Conservation (phyloP, 1,140 invertebrate species). For the Pissodes strobi region DNA sequence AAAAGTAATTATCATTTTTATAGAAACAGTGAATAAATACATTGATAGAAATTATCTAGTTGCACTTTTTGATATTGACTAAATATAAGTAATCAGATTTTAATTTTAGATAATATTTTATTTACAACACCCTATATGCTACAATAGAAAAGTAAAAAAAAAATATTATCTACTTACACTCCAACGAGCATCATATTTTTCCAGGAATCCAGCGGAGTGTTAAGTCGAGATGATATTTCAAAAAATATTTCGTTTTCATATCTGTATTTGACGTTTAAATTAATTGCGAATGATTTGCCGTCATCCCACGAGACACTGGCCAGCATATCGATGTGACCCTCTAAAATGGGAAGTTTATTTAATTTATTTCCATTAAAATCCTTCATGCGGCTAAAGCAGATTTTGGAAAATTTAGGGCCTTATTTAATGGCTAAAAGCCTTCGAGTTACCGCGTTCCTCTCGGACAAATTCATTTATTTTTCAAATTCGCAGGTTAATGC, state of each 20-base stretch:
- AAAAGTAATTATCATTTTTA: too few species aligned
- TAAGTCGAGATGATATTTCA: constrained; percentile 57
- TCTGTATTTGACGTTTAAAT: constrained; percentile 59
- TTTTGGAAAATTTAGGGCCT: not conserved
- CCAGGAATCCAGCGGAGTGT: constrained; percentile 77
- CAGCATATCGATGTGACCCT: constrained; percentile 41
- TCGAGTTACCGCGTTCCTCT: too few species aligned
- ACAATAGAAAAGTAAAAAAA: too few species aligned
- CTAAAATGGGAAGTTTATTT: constrained; percentile 28
- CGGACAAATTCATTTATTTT: too few species aligned
- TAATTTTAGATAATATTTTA: too few species aligned
- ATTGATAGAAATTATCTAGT: too few species aligned
- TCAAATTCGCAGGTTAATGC: too few species aligned
- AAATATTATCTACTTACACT: constrained; percentile 59
- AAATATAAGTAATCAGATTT: too few species aligned
- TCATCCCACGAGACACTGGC: constrained; percentile 63
- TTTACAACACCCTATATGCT: too few species aligned
- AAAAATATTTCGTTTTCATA: constrained; percentile 50
- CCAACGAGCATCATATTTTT: constrained; percentile 67
- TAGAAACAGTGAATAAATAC: too few species aligned
- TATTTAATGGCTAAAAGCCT: not conserved
- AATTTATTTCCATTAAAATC: constrained; percentile 11
- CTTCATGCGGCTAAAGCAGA: not conserved
- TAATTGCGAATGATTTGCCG: constrained; percentile 59
- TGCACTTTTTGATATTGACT: too few species aligned